Evolutionary conservation across 2,113 vertebrate species (phyloP), one percentile per base, ranked within the genome.

Genomic region (Platycercus adscitus): DNA sequence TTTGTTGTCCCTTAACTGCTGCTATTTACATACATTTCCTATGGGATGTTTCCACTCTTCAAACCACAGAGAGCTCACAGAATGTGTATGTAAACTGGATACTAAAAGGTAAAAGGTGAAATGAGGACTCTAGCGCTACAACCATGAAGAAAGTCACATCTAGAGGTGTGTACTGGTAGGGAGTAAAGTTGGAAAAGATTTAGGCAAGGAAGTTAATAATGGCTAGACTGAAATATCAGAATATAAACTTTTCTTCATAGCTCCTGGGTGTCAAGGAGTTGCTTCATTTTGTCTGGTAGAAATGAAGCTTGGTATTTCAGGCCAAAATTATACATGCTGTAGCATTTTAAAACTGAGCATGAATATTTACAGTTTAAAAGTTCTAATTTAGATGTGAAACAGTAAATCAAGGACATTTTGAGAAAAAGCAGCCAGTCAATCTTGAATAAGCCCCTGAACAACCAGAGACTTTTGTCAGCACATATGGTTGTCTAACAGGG

Each of bases 401-500:
- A 91, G 93, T 92, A 95, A 82, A 96, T 85, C 76, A 92, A 95
- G 94, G 87, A 94, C 37, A 77, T 86, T 95, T 93, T 95, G 66
- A 84, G 86, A 58, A 82, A 75, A 86, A 94, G 46, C 87, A 94
- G 83, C 70, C 65, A 96, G 50, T 89, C 76, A 91, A 69, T 95
- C 80, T 96, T 91, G 61, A 91, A 83, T 69, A 56, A 72, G 44
- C 82, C 83, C 72, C 85, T 91, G 86, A 88, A 90, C 63, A 96
- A 89, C 71, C 91, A 90, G 78, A 94, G 77, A 97, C 39, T 96
- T 92, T 73, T 94, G 94, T 93, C 91, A 95, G 94, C 97, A 97
- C 97, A 98, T 98, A 98, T 98, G 97, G 97, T 91, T 96, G 97
- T 98, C 97, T 97, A 96, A 94, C 55, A 89, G 96, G 97, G 96